Evolutionary conservation across 2,113 vertebrate species (phyloP).

Genomic region (Prunella himalayana): DNA sequence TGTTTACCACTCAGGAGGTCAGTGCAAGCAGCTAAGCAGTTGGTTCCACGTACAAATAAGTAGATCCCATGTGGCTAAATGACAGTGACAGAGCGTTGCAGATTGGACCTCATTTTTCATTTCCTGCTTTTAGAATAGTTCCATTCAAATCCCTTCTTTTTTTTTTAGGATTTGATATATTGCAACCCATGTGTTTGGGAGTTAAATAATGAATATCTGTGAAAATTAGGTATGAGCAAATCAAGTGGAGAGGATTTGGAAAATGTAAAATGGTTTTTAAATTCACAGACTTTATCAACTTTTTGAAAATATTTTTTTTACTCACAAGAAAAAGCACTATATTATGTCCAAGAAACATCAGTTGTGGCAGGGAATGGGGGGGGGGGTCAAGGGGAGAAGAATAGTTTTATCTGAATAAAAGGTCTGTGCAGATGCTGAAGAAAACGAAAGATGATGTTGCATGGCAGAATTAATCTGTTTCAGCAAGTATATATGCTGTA

Average conservation of each 20-base stretch:
- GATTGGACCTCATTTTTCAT: conserved; percentile 19
- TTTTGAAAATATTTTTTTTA: not conserved
- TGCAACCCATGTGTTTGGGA: not conserved
- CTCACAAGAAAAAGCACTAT: not conserved
- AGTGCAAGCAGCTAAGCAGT: not conserved
- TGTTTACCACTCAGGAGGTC: not conserved
- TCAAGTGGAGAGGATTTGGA: not conserved
- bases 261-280: conserved; percentile 2
- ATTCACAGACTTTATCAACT: not conserved
- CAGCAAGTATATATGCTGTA: conserved; percentile 40
- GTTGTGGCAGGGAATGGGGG: not conserved
- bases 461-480: conserved; percentile 57
- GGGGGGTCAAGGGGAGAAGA: not conserved
- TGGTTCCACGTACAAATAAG: not conserved
- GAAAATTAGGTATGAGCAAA: conserved; percentile 6
- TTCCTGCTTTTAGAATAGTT: not conserved
- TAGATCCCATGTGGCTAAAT: not conserved
- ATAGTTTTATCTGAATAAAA: not conserved
- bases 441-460: conserved; percentile 32
- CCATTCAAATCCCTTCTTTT: not conserved
- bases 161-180: conserved; percentile 3
- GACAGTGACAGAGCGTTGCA: not conserved
- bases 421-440: conserved; percentile 26
- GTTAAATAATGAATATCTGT: not conserved
- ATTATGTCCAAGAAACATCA: not conserved